These are phyloP conservation scores for Pseudolycoriella hygida DNA, from an alignment of 2,888 invertebrate species.

Conservation along the genomic window DNA sequence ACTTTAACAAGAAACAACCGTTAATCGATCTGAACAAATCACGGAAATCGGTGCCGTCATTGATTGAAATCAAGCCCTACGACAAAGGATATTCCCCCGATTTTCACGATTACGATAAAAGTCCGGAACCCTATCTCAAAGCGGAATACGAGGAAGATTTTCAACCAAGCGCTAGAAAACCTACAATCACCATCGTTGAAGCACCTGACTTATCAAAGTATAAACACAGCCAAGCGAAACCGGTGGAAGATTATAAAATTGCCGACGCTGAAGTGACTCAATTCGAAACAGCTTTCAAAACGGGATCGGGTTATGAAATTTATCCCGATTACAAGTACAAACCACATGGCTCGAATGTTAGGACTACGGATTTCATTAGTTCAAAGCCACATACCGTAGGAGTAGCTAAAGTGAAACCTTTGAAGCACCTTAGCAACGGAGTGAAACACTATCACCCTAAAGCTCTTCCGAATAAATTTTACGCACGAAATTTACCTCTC, in stretches of 20 bases:
- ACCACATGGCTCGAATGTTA: constrained; percentile 14
- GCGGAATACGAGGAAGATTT: constrained; percentile 6
- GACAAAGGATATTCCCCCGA: constrained; percentile 10
- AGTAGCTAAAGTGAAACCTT: constrained; percentile 8
- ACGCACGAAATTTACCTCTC: background rate
- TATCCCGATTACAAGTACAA: background rate
- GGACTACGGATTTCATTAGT: constrained; percentile 16
- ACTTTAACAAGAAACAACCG: constrained; percentile 20
- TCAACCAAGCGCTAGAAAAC: constrained; percentile 6
- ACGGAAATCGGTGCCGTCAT: constrained; percentile 22
- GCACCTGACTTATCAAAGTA: constrained; percentile 15
- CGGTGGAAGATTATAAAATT: constrained; percentile 7
- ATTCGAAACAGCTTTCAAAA: background rate
- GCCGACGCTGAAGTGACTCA: background rate
- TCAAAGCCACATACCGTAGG: constrained; percentile 1
- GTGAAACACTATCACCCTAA: background rate
- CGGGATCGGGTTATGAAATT: background rate
- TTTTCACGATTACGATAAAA: no score
- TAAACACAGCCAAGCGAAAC: constrained; percentile 6
- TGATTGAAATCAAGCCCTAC: constrained; percentile 25
- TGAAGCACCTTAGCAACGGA: constrained; percentile 16
- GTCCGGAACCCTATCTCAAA: background rate
- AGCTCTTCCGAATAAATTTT: background rate
- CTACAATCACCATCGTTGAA: constrained; percentile 10
- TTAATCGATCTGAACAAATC: constrained; percentile 23